Evolutionary conservation across 2,113 vertebrate species (phyloP).

Genomic region (Machaerirhynchus nigripectus): DNA sequence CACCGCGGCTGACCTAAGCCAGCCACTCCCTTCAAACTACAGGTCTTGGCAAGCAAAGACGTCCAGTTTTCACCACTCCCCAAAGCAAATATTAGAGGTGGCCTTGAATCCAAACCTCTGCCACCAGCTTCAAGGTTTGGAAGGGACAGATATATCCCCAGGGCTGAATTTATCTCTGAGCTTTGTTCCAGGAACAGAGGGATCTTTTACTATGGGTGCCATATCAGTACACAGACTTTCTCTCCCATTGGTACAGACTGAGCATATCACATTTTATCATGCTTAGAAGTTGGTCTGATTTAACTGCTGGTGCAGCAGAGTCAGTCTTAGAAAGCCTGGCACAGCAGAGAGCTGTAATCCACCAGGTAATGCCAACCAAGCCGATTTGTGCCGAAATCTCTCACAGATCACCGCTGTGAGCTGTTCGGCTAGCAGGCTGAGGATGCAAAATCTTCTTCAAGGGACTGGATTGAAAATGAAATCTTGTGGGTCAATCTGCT

Average conservation of each 20-base stretch:
- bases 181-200: neutral
- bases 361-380: neutral
- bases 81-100: neutral
- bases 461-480: neutral
- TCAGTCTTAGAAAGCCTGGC: neutral
- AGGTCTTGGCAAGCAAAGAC: neutral
- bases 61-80: neutral
- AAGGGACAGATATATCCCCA: neutral
- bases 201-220: neutral
- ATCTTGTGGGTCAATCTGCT: neutral
- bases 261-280: neutral
- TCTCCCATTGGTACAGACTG: neutral
- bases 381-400: neutral
- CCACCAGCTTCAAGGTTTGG: neutral
- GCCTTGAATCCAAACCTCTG: neutral
- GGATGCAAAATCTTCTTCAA: neutral
- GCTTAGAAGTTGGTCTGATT: neutral
- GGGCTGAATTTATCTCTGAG: neutral
- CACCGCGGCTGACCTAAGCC: neutral
- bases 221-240: neutral
- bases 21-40: neutral
- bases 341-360: neutral
- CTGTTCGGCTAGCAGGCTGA: neutral
- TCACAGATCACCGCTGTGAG: neutral
- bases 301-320: neutral